Percentiles rank a stretch among this genome's conserved stretches.
Conservation (phyloP, 2,888 invertebrate genomes). For the Megastigmus dorsalis region DNA sequence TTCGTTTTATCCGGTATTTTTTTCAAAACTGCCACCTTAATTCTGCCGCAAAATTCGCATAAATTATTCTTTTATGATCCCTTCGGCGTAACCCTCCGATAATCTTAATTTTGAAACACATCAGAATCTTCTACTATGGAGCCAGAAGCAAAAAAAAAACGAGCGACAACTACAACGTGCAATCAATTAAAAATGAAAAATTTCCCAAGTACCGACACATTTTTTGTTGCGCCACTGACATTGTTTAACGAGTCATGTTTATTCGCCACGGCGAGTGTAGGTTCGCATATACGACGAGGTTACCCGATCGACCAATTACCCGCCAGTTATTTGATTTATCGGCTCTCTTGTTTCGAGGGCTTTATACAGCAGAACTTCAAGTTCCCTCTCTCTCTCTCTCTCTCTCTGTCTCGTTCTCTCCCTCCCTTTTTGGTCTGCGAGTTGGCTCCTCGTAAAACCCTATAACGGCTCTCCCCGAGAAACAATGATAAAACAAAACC, state of each 20-base stretch:
- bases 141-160: too few species aligned
- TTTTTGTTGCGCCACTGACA: constrained; percentile 20
- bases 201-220: background rate
- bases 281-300: constrained; percentile 50
- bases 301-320: constrained; percentile 61
- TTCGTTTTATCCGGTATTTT: too few species aligned
- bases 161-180: too few species aligned
- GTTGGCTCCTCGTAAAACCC: constrained; percentile 45
- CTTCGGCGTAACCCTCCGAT: too few species aligned
- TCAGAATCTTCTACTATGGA: too few species aligned
- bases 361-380: background rate
- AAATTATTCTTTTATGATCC: too few species aligned
- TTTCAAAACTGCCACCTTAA: too few species aligned
- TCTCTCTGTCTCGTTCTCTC: constrained; percentile 22
- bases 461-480: constrained; percentile 26
- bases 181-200: constrained; percentile 39
- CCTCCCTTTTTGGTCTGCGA: constrained; percentile 5
- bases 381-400: constrained; percentile 10
- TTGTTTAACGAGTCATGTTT: constrained; percentile 53
- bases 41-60: too few species aligned
- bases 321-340: constrained; percentile 59
- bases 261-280: constrained; percentile 56
- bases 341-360: constrained; percentile 50
- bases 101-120: too few species aligned
- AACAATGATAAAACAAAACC: constrained; percentile 52